Conservation (phyloP, 2,797 vertebrate species). For the Rousettus madagascariensis region DNA sequence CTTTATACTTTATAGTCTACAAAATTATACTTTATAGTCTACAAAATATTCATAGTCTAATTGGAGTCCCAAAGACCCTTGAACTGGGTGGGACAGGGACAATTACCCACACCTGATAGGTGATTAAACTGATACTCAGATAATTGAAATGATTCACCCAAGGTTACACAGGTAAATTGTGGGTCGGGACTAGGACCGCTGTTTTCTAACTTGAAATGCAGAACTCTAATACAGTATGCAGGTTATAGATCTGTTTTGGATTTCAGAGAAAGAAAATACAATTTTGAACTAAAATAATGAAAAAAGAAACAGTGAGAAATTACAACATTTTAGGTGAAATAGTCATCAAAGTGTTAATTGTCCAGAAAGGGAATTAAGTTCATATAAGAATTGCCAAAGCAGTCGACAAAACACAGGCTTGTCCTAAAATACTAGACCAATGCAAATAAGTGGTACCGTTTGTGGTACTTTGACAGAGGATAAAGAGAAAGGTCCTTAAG, state of each 20-base stretch:
- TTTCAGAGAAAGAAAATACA: background rate
- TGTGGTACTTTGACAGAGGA: background rate
- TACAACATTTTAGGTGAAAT: background rate
- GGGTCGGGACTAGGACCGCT: background rate
- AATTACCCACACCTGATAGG: background rate
- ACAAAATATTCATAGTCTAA: background rate
- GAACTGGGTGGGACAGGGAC: background rate
- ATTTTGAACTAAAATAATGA: background rate
- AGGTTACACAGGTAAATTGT: background rate
- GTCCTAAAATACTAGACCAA: background rate
- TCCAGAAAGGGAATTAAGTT: constrained; percentile 15
- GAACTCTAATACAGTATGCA: background rate
- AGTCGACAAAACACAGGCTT: background rate
- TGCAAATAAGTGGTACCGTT: background rate
- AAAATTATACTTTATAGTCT: background rate
- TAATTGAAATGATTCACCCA: background rate
- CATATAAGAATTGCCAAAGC: background rate
- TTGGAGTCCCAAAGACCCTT: background rate
- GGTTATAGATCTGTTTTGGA: background rate
- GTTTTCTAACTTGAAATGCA: background rate
- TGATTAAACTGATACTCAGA: background rate
- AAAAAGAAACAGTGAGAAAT: background rate
- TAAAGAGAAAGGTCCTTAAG: background rate
- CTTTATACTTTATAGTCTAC: background rate
- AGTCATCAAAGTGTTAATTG: background rate